Evolutionary conservation across 2,888 invertebrate genomes (phyloP).

Genomic region (Patella depressa): DNA sequence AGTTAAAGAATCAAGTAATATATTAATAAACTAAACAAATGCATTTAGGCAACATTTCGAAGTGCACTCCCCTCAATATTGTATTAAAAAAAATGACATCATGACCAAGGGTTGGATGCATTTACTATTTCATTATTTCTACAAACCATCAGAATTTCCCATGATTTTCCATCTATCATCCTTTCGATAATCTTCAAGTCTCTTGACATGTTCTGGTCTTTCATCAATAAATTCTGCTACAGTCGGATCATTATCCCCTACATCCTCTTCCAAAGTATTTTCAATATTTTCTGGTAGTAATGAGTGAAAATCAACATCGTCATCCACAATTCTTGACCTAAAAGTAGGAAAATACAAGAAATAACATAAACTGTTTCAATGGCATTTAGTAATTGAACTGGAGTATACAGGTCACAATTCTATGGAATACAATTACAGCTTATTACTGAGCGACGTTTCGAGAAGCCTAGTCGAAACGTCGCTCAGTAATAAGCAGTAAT

Average conservation of each 20-base stretch:
- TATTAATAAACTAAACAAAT: no score
- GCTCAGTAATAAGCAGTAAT: no score
- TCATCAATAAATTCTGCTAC: conserved; percentile 91
- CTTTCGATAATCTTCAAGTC: conserved; percentile 60
- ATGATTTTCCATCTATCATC: conserved; percentile 53
- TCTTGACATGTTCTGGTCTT: conserved; percentile 77
- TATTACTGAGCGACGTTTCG: no score
- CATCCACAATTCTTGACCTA: conserved; percentile 85
- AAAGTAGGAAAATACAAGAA: conserved; percentile 17
- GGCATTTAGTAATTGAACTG: no score
- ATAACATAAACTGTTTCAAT: no score
- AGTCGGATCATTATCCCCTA: conserved; percentile 90
- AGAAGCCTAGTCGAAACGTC: no score
- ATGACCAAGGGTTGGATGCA: not conserved
- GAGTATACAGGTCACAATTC: no score
- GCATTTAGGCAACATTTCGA: no score
- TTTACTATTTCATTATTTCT: not conserved
- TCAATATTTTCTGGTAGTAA: conserved; percentile 76
- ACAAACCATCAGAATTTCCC: conserved; percentile 31
- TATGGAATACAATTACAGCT: no score
- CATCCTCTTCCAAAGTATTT: conserved; percentile 79
- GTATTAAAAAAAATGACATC: conserved; percentile 5
- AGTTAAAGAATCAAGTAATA: no score
- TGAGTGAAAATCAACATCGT: conserved; percentile 81
- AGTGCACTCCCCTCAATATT: conserved; percentile 20